Conservation (phyloP, 2,113 vertebrate species). For the Mustela lutreola region DNA sequence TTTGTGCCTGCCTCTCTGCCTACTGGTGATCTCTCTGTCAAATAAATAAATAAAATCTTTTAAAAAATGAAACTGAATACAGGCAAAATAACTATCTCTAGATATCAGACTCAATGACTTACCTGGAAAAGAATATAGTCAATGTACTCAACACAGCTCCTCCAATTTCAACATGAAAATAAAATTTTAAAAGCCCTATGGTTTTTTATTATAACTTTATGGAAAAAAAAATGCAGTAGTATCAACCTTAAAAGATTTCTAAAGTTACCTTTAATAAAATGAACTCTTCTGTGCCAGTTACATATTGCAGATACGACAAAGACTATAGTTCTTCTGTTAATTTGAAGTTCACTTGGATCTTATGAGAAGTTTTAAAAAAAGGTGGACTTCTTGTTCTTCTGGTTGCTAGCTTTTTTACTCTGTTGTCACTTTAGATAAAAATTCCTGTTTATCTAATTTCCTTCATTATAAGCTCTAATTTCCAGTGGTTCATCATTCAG, state of each 20-base stretch:
- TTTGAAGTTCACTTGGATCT: slow-evolving; percentile 70
- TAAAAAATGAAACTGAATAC: not conserved
- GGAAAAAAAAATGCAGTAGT: slow-evolving; percentile 64
- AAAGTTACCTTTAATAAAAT: slow-evolving; percentile 82
- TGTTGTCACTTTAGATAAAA: slow-evolving; percentile 68
- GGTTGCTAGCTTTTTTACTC: slow-evolving; percentile 67
- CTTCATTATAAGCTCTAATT: slow-evolving; percentile 57
- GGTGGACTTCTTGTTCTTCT: slow-evolving; percentile 49
- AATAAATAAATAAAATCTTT: too few species aligned
- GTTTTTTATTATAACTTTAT: slow-evolving; percentile 58
- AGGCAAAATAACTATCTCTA: not conserved
- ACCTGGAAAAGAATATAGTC: not conserved
- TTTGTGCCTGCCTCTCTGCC: too few species aligned
- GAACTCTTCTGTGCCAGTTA: slow-evolving; percentile 49
- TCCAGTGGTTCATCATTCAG: slow-evolving; percentile 50
- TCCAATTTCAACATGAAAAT: not conserved
- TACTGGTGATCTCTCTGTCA: too few species aligned
- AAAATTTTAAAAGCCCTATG: slow-evolving; percentile 28
- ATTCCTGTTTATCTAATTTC: slow-evolving; percentile 53
- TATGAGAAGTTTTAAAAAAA: slow-evolving; percentile 66
- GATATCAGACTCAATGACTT: not conserved
- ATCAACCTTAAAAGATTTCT: slow-evolving; percentile 71
- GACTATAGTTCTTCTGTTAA: slow-evolving; percentile 68
- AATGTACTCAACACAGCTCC: not conserved
- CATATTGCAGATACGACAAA: slow-evolving; percentile 74